Evolutionary conservation across 2,797 vertebrate species (phyloP), one percentile per base, ranked within the genome.

Genomic region (Myotis daubentonii): DNA sequence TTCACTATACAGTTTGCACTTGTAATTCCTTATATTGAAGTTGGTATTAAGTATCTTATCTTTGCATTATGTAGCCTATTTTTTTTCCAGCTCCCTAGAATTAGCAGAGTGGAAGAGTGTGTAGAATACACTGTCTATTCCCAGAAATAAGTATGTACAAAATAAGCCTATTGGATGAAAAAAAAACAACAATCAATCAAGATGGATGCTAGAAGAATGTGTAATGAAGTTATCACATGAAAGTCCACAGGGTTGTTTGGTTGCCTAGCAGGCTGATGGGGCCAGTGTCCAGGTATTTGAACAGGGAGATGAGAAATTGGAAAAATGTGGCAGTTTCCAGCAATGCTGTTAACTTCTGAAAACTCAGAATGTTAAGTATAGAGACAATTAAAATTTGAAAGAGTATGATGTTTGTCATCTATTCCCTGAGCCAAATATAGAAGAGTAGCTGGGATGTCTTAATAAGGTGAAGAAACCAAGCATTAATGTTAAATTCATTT

Each of bases 321-420:
- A 36, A 92, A 79, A n/a, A 4, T 71, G 20, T 76, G 51, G n/a
- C 11, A 36, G 11, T 49, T 94, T 88, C 55, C 33, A 70, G 23
- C 13, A 79, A 89, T 22, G 6, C 8, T 57, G 28, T 70, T 88
- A 91, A 75, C 47, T 49, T 96, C 25, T 49, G 33, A 68, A 76
- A 33, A 81, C 70, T 85, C 30, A 33, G 12, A 47, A 85, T 75
- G 38, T 28, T 60, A 70, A 65, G 23, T 33, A 71, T 1, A 66
- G 25, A 94, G 51, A 88, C 11, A 91, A 87, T 9, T 71, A 82
- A 65, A 65, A 74, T 22, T 83, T 60, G 44, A 88, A 91, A 94
- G 20, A 9, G 6, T 36, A 41, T 41, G 90, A 74, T 44, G 44
- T 75, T 66, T 74, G 65, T 70, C 80, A 80, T 71, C 84, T 82